Evolutionary conservation across 2,888 invertebrate species (phyloP).

Genomic region (Cyclophora punctaria): DNA sequence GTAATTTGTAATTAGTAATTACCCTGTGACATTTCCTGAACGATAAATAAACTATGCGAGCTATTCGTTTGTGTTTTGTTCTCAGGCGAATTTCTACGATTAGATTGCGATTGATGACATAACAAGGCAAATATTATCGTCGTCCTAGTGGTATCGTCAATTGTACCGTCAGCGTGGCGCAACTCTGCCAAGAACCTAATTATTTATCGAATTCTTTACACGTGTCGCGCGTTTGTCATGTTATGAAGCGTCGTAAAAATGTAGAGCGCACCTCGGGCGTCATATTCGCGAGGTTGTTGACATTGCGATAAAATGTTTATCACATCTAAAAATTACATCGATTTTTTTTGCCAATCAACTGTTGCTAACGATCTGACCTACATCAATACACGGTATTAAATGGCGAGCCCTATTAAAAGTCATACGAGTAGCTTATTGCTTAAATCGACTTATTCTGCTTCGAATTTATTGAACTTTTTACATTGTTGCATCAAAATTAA

Average conservation of each 20-base stretch:
- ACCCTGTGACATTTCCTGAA: constrained; percentile 6
- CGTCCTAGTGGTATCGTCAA: background rate
- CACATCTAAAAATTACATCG: constrained; percentile 19
- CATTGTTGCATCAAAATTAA: too few species aligned
- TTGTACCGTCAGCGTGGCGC: constrained; percentile 1
- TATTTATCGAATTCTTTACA: constrained; percentile 24
- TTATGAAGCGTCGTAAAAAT: constrained; percentile 33
- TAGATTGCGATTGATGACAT: background rate
- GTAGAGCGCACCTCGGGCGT: constrained; percentile 30
- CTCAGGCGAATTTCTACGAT: background rate
- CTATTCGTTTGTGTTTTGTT: background rate
- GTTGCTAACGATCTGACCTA: constrained; percentile 18
- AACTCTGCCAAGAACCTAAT: constrained; percentile 14
- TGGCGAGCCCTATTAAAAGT: too few species aligned
- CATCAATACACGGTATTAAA: constrained; percentile 8
- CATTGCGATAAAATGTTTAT: constrained; percentile 42
- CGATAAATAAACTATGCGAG: background rate
- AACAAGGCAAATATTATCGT: background rate
- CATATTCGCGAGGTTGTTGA: constrained; percentile 45
- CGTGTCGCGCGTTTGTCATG: constrained; percentile 29
- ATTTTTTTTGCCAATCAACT: constrained; percentile 12
- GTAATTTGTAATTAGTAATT: constrained; percentile 4
- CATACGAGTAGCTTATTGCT: too few species aligned
- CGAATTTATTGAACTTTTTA: too few species aligned
- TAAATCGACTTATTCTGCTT: too few species aligned